Evolutionary conservation across 2,113 vertebrate species (phyloP), one percentile per base, ranked within the genome.

Genomic region (Platichthys stellatus): DNA sequence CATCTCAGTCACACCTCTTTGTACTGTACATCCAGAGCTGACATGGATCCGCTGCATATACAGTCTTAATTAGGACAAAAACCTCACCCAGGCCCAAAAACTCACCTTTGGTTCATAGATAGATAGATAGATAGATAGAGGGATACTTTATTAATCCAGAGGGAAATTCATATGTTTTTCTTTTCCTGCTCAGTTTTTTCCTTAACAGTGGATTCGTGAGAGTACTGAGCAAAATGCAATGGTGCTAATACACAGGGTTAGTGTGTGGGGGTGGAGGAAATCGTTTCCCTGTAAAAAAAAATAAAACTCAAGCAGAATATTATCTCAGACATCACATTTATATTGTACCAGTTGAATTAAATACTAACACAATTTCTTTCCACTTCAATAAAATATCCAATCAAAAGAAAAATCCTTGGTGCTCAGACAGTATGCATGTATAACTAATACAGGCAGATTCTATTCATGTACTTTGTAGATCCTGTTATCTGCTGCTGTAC

Each of bases 181-280:
- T 56, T 14, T 61, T 8, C 58, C 40, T 14, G 8, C 54, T 74
- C 0, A 4, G 5, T 59, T 72, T 72, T 43, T 43, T 43, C 40
- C 40, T 12, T 12, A 13, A 69, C 63, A 69, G 53, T 40, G 64
- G 47, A 62, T 53, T 72, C 69, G 69, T 31, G 4, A 64, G 35
- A 13, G 20, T 21, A 2, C 38, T 40, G 26, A 35, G 40, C 9
- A 40, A 64, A 59, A 64, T 58, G 43, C n/a, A 31, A 1, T 14
- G 17, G 40, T 43, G 45, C 26, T 63, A 53, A 68, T 15, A 72
- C 24, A 56, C 68, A 49, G 17, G 81, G 68, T 82, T 49, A 49
- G 76, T 64, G 62, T 67, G 47, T 49, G 83, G 80, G 59, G 66
- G 83, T 68, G 83, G 71, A 43, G 6, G 56, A 84, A 68, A 68